Evolutionary conservation across 2,797 vertebrate species (phyloP).

Genomic region (Spinus olivaceus): DNA sequence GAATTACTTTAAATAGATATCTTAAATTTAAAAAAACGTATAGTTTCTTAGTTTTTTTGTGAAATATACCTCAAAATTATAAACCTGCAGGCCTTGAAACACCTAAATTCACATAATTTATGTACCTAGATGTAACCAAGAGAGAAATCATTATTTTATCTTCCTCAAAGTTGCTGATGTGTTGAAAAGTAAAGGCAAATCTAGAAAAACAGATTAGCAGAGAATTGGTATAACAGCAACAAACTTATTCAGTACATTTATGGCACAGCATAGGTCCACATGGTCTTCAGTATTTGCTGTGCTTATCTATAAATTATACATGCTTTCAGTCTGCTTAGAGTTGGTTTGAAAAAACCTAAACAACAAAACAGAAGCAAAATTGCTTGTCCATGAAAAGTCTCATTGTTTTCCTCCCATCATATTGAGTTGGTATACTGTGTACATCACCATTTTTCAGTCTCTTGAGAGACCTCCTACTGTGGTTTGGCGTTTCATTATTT

Average conservation of each 20-base stretch:
- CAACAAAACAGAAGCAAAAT: neutral
- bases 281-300: neutral
- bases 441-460: neutral
- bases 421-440: neutral
- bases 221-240: neutral
- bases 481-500: neutral
- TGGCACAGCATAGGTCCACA: neutral
- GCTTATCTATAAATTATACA: neutral
- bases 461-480: neutral
- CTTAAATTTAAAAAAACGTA: neutral
- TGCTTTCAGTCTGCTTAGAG: neutral
- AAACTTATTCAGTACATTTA: neutral
- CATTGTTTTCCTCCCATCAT: neutral
- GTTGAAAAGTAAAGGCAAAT: neutral
- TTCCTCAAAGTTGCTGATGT: neutral
- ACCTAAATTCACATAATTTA: neutral
- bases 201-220: neutral
- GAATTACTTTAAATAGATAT: neutral
- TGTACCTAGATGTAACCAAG: neutral
- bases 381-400: neutral
- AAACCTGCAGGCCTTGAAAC: neutral
- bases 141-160: neutral
- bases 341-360: neutral
- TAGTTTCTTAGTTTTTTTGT: neutral
- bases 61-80: neutral